Percentiles rank a stretch among this genome's conserved stretches.
Evolutionary conservation across 2,113 vertebrate genomes (phyloP).

Genomic region (Tor tambroides): DNA sequence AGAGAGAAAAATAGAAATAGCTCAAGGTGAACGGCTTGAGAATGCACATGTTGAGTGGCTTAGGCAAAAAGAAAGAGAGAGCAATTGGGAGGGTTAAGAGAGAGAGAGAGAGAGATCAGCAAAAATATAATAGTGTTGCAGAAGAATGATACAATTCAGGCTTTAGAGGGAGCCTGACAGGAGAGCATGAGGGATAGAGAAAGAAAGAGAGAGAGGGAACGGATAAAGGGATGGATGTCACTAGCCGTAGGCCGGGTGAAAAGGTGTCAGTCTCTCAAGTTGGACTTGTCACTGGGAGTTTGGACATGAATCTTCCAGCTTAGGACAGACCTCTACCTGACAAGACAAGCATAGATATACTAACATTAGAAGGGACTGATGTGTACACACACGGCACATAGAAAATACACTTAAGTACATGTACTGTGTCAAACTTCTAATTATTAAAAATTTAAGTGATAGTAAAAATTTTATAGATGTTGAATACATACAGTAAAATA

Average conservation of each 20-base stretch:
- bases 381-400: neutral
- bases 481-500: no score
- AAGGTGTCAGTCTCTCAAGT: conserved; percentile 35
- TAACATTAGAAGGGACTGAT: neutral
- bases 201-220: neutral
- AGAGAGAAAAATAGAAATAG: conserved; percentile 19
- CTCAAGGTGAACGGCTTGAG: conserved; percentile 41
- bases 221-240: conserved; percentile 32
- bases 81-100: neutral
- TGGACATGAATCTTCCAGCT: conserved; percentile 33
- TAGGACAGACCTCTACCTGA: conserved; percentile 13
- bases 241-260: conserved; percentile 44
- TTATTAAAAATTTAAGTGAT: no score
- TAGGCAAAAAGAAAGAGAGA: conserved; percentile 27
- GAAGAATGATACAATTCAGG: conserved; percentile 46
- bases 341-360: conserved; percentile 22
- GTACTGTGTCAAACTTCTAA: no score
- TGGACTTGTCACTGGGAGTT: conserved; percentile 11
- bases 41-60: conserved; percentile 36
- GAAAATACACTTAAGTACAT: no score
- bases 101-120: conserved; percentile 10
- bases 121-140: neutral
- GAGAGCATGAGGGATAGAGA: conserved; percentile 21
- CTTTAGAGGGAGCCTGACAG: conserved; percentile 23
- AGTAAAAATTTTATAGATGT: no score